phyloP scores from a whole-genome alignment of 2,888 invertebrate genomes.

The Ypsolopha sequella region DNA sequence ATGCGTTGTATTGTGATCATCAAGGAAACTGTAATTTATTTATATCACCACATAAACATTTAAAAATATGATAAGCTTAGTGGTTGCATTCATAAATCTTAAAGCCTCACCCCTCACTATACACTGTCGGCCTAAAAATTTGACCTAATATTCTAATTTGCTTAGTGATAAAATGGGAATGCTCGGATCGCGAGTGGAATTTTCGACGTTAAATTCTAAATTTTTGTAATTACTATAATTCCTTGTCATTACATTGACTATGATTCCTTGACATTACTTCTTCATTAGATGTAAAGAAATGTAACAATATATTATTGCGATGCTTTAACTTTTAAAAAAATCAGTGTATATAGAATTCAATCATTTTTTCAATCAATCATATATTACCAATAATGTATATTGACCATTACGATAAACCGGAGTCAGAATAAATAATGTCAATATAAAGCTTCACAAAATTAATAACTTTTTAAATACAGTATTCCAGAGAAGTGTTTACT shows the following conservation, averaged over 20 bases:
- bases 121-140: slow-evolving; percentile 69
- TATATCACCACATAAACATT: slow-evolving; percentile 55
- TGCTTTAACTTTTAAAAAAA: slow-evolving; percentile 63
- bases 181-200: slow-evolving; percentile 58
- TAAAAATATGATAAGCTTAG: slow-evolving; percentile 40
- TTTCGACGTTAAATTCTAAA: slow-evolving; percentile 62
- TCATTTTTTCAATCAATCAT: slow-evolving; percentile 56
- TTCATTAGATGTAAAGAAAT: slow-evolving; percentile 59
- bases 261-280: too few relatives aligned
- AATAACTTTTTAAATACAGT: slow-evolving; percentile 63
- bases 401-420: slow-evolving; percentile 13
- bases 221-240: slow-evolving; percentile 49
- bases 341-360: slow-evolving; percentile 58
- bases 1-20: slow-evolving; percentile 58
- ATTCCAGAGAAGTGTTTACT: slow-evolving; percentile 70
- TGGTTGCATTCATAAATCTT: slow-evolving; percentile 63
- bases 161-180: slow-evolving; percentile 56
- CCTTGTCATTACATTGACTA: slow-evolving; percentile 52
- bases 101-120: slow-evolving; percentile 56
- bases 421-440: slow-evolving; percentile 40
- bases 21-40: slow-evolving; percentile 63
- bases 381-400: slow-evolving; percentile 49
- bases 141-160: slow-evolving; percentile 72
- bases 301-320: slow-evolving; percentile 69
- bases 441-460: slow-evolving; percentile 58